A percentile compares a stretch with the other conserved stretches of the same genome.
Conservation (phyloP, 2,888 invertebrate genomes). For the Dryobota labecula region DNA sequence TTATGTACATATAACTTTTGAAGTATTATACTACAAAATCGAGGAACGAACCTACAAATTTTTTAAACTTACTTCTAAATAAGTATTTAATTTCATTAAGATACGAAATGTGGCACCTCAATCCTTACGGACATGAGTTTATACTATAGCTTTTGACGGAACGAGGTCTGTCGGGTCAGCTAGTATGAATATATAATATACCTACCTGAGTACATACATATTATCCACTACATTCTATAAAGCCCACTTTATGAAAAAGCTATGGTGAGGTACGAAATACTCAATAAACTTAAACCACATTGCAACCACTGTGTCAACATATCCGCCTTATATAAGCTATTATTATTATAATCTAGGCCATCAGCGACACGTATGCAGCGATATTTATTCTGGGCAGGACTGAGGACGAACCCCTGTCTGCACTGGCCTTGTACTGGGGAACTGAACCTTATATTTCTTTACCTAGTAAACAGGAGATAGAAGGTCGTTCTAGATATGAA, state of each 20-base stretch:
- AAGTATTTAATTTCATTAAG: too few species aligned
- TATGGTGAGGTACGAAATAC: background rate
- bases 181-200: background rate
- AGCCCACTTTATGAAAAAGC: background rate
- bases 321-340: conserved; percentile 18
- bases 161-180: too few species aligned
- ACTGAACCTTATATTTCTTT: conserved; percentile 22
- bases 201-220: background rate
- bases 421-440: conserved; percentile 33
- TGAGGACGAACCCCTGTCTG: conserved; percentile 16
- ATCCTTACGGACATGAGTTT: too few species aligned
- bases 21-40: too few species aligned
- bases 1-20: too few species aligned
- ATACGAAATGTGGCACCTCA: too few species aligned
- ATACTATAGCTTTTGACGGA: too few species aligned
- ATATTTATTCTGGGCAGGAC: conserved; percentile 49
- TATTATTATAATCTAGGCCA: conserved; percentile 31
- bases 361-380: conserved; percentile 19
- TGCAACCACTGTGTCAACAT: background rate
- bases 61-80: too few species aligned
- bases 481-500: conserved; percentile 8
- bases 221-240: background rate
- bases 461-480: conserved; percentile 9
- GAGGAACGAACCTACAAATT: too few species aligned
- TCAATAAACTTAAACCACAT: background rate